A percentile compares a stretch with the other conserved stretches of the same genome.
These are phyloP conservation scores for Lanius ludovicianus DNA, from an alignment of 2,113 vertebrate species.

Conservation along the genomic window DNA sequence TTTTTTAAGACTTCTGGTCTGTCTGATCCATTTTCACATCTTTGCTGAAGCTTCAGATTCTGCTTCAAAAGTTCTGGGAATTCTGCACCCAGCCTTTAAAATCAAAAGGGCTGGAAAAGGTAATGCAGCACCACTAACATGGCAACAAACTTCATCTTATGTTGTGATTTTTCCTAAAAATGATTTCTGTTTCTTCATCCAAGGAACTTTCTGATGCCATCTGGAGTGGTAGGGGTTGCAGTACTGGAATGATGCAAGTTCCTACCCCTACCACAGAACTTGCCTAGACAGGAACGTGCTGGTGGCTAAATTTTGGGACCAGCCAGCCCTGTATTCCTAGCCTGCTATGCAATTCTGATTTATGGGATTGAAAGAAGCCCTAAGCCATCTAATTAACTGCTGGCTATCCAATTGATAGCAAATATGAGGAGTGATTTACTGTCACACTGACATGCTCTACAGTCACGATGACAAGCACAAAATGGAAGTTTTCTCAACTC, in stretches of 20 bases:
- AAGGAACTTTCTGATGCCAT: neutral
- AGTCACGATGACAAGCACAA: neutral
- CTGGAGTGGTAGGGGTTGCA: neutral
- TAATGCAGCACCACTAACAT: neutral
- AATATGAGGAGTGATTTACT: slow-evolving; percentile 7
- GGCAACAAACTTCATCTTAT: neutral
- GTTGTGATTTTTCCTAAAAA: neutral
- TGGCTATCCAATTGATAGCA: slow-evolving; percentile 8
- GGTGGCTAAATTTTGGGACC: neutral
- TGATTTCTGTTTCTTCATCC: neutral
- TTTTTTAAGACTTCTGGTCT: neutral
- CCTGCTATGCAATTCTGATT: neutral
- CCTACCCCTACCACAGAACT: neutral
- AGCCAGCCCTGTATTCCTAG: neutral
- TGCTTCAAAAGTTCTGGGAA: neutral
- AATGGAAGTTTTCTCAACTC: slow-evolving; percentile 52
- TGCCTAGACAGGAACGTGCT: neutral
- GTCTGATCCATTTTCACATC: neutral
- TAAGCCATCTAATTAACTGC: slow-evolving; percentile 27
- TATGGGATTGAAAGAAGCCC: neutral
- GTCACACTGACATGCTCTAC: neutral
- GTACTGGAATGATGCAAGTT: neutral
- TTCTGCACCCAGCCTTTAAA: neutral
- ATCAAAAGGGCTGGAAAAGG: neutral
- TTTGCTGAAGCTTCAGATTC: neutral